phyloP scores from a whole-genome alignment of 2,113 vertebrate genomes.

The Heterocephalus glaber region DNA sequence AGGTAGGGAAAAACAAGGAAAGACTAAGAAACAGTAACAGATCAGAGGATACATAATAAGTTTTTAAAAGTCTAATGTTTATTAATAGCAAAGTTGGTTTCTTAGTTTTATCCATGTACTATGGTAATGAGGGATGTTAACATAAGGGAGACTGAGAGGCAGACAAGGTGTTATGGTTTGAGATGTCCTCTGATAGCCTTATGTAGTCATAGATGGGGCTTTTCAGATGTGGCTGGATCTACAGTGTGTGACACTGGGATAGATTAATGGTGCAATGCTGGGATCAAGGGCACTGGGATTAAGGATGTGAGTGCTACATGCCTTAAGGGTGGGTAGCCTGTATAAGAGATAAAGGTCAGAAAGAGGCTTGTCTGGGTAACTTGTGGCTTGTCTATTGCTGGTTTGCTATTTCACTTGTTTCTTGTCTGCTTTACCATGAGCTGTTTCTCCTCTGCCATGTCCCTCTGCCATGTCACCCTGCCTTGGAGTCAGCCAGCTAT shows the following conservation, averaged over 20 bases:
- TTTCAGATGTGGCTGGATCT: not conserved
- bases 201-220: not conserved
- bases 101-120: not conserved
- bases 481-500: not conserved
- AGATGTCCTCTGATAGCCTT: not conserved
- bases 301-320: not conserved
- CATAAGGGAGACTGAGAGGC: not conserved
- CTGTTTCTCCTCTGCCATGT: not conserved
- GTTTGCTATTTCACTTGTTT: not conserved
- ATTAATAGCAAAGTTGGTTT: not conserved
- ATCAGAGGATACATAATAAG: not conserved
- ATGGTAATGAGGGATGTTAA: not conserved
- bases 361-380: not conserved
- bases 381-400: not conserved
- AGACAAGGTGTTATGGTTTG: not conserved
- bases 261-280: not conserved
- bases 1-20: not conserved
- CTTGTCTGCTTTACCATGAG: not conserved
- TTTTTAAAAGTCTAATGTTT: not conserved
- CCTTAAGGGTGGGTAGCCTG: not conserved
- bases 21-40: not conserved
- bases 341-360: not conserved
- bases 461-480: not conserved
- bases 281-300: not conserved
- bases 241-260: not conserved